Evolutionary conservation across 2,888 invertebrate genomes (phyloP), one percentile per base, ranked within the genome.

Genomic region (Tyria jacobaeae): DNA sequence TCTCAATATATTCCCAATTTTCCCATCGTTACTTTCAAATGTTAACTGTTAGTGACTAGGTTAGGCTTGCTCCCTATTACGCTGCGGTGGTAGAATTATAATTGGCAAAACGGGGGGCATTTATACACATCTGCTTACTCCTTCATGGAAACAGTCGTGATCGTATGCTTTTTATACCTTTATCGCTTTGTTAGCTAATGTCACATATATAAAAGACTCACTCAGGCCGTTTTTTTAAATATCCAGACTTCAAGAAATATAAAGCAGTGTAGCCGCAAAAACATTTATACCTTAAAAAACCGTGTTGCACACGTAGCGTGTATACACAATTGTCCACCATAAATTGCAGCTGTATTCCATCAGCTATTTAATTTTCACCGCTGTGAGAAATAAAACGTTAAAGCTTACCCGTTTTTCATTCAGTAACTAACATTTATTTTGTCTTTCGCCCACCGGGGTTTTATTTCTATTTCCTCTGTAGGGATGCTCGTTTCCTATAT

Each of bases 401-500:
- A 65, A 57, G 53, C 62, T 70, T 64, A 64, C 58, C 57, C 65
- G 66, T 60, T 66, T 70, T 73, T 73, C 71, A 64, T 68, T 72
- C 71, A 58, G 57, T 66, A 62, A 68, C 51, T 64, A 59, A 65
- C 74, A 64, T 72, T 70, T 73, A 61, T 76, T 73, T 76, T 68
- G 74, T 78, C 62, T 75, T 66, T 76, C 76, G 53, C 66, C 70
- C 59, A 63, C 55, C 73, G 73, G 64, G 70, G 73, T 79, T 79
- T 79, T 79, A 75, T 81, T 80, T 81, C 79, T 74, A 81, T 85
- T 83, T 86, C 84, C 81, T 77, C 64, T 60, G 60, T 62, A 70
- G 82, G 80, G 84, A 82, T 80, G 85, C 82, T 85, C 73, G 78
- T 79, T 76, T 73, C 85, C 81, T 82, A 80, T 10, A 84, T 86